phyloP scores from a whole-genome alignment of 2,113 vertebrate genomes.

The Colossoma macropomum region DNA sequence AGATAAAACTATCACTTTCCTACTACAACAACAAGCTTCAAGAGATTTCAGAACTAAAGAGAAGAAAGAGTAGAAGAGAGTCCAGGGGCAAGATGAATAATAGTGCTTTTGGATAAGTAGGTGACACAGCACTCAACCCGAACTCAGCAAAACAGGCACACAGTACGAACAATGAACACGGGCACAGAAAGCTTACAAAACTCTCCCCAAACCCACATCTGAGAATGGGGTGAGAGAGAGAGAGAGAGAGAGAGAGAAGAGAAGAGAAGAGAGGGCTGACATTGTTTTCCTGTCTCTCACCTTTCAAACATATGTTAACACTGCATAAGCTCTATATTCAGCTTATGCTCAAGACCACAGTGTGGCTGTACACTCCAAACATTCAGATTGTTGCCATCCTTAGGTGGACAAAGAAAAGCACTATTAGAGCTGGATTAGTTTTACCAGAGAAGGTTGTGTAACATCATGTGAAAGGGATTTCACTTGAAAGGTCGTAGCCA shows the following conservation, averaged over 20 bases:
- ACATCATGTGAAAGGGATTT: background rate
- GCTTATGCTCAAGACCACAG: slow-evolving; percentile 7
- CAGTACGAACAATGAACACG: background rate
- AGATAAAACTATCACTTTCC: slow-evolving; percentile 1
- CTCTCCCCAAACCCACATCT: background rate
- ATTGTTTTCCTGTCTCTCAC: background rate
- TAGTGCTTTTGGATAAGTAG: background rate
- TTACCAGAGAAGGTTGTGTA: background rate
- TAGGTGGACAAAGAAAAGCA: background rate
- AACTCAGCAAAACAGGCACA: background rate
- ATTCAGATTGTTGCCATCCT: background rate
- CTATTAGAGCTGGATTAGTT: background rate
- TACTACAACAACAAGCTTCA: background rate
- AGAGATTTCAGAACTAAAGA: background rate
- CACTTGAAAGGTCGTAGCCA: background rate
- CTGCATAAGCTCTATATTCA: background rate
- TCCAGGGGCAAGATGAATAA: background rate
- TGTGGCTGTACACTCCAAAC: slow-evolving; percentile 1
- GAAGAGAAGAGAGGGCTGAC: slow-evolving; percentile 1
- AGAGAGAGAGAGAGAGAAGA: slow-evolving; percentile 30
- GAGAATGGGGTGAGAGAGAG: background rate
- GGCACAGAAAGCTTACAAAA: background rate
- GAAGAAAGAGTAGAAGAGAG: background rate
- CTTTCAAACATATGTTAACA: slow-evolving; percentile 7
- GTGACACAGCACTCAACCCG: background rate